phyloP scores from a whole-genome alignment of 2,797 vertebrate species.

The Lophius americanus region DNA sequence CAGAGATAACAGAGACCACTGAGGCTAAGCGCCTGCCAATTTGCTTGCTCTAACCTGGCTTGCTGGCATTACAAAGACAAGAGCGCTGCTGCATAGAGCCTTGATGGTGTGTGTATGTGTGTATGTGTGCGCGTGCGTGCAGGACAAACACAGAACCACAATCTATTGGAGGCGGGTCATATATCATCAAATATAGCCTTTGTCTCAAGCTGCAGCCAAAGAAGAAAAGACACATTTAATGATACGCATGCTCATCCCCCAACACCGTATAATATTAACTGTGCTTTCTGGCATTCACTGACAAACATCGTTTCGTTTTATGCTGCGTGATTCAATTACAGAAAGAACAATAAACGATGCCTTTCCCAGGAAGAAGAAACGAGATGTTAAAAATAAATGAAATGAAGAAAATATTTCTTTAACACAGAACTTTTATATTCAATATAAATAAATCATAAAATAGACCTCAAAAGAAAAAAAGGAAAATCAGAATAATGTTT shows the following conservation, averaged over 20 bases:
- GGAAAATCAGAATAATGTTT: no score
- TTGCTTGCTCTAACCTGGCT: conserved; percentile 16
- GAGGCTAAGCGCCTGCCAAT: conserved; percentile 38
- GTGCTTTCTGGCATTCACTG: not conserved
- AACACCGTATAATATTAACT: not conserved
- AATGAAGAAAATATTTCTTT: not conserved
- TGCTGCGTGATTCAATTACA: no score
- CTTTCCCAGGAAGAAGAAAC: no score
- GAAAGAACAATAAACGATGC: no score
- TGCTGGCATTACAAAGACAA: conserved; percentile 32
- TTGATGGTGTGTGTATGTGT: conserved; percentile 13
- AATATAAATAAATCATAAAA: not conserved
- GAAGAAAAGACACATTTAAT: conserved; percentile 13
- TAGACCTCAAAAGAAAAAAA: not conserved
- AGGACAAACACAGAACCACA: conserved; percentile 3
- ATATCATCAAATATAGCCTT: conserved; percentile 13
- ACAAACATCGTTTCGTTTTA: not conserved
- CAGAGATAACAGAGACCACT: conserved; percentile 53
- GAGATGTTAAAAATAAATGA: no score
- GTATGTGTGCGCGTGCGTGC: no score
- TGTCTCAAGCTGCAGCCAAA: conserved; percentile 4
- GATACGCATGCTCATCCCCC: not conserved
- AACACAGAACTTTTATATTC: no score
- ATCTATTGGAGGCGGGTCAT: conserved; percentile 16
- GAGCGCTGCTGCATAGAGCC: conserved; percentile 9